Percentiles rank a stretch among this genome's conserved stretches.
phyloP scores from a whole-genome alignment of 2,797 vertebrate species.

The Epinephelus awoara region DNA sequence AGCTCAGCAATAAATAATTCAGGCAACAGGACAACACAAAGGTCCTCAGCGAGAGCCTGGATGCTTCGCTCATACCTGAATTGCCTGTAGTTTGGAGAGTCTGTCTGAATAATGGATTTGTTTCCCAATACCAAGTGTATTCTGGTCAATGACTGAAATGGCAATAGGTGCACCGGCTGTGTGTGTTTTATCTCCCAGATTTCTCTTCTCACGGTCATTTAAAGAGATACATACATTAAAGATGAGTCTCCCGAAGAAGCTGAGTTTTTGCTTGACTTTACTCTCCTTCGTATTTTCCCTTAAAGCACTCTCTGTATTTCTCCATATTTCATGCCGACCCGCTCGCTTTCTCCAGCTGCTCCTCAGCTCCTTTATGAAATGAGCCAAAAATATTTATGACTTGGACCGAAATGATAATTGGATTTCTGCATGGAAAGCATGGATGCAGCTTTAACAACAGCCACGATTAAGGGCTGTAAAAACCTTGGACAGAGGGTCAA shows the following conservation, averaged over 20 bases:
- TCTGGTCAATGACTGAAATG: constrained; percentile 24
- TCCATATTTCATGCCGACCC: constrained; percentile 40
- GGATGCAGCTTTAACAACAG: constrained; percentile 16
- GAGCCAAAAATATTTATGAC: constrained; percentile 57
- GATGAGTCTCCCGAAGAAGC: constrained; percentile 23
- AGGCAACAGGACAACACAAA: constrained; percentile 72
- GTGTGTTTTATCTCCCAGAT: background rate
- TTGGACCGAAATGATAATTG: constrained; percentile 25
- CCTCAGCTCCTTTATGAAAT: constrained; percentile 35
- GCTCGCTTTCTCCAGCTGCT: constrained; percentile 13
- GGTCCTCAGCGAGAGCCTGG: constrained; percentile 34
- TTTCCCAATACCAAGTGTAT: constrained; percentile 32
- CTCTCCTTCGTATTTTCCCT: constrained; percentile 2
- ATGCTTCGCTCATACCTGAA: constrained; percentile 51
- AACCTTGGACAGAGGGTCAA: constrained; percentile 28
- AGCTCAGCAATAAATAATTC: constrained; percentile 75
- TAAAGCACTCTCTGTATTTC: constrained; percentile 26
- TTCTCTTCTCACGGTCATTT: background rate
- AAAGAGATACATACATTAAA: constrained; percentile 41
- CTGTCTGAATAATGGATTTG: constrained; percentile 64
- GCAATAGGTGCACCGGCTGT: constrained; percentile 3
- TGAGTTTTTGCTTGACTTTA: constrained; percentile 18
- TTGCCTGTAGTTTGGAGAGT: constrained; percentile 34
- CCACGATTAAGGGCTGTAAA: constrained; percentile 37
- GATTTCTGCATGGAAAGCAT: constrained; percentile 27